Conservation (phyloP, 2,888 invertebrate genomes). For the Mamestra brassicae region DNA sequence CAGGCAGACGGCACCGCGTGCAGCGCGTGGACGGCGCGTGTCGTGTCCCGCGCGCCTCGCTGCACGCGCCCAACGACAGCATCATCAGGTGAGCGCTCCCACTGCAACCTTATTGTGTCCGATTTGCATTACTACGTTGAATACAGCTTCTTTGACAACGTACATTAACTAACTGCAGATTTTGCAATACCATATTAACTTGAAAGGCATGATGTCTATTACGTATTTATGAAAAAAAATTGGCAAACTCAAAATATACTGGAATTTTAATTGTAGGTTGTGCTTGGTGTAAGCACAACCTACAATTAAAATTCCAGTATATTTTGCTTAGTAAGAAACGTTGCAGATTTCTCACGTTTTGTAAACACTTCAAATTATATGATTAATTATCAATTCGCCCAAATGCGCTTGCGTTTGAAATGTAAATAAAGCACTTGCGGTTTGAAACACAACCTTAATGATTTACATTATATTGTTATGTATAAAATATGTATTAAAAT, state of each 20-base stretch:
- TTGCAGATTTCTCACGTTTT: slow-evolving; percentile 15
- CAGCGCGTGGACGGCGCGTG: slow-evolving; percentile 90
- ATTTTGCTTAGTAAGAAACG: slow-evolving; percentile 23
- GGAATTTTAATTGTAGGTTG: slow-evolving; percentile 50
- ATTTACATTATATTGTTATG: slow-evolving; percentile 65
- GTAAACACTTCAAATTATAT: neutral
- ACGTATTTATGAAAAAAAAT: slow-evolving; percentile 55
- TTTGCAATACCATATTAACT: slow-evolving; percentile 69
- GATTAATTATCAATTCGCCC: neutral
- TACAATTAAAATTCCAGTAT: no score
- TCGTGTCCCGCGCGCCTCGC: slow-evolving; percentile 90
- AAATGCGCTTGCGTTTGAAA: slow-evolving; percentile 29
- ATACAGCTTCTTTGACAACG: slow-evolving; percentile 67
- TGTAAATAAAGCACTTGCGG: slow-evolving; percentile 64
- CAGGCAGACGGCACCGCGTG: slow-evolving; percentile 93
- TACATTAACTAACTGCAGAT: slow-evolving; percentile 70
- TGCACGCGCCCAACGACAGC: slow-evolving; percentile 93
- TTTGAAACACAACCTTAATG: slow-evolving; percentile 56
- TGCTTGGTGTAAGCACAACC: no score
- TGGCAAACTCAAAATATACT: slow-evolving; percentile 43
- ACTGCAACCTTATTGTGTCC: slow-evolving; percentile 68
- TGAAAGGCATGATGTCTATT: slow-evolving; percentile 72
- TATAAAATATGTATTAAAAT: slow-evolving; percentile 69
- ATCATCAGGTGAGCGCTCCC: slow-evolving; percentile 90
- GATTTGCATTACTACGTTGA: slow-evolving; percentile 69